A percentile compares a stretch with the other conserved stretches of the same genome.
These are phyloP conservation scores for Thaumatotibia leucotreta DNA, from an alignment of 1,140 invertebrate genomes.

Conservation along the genomic window DNA sequence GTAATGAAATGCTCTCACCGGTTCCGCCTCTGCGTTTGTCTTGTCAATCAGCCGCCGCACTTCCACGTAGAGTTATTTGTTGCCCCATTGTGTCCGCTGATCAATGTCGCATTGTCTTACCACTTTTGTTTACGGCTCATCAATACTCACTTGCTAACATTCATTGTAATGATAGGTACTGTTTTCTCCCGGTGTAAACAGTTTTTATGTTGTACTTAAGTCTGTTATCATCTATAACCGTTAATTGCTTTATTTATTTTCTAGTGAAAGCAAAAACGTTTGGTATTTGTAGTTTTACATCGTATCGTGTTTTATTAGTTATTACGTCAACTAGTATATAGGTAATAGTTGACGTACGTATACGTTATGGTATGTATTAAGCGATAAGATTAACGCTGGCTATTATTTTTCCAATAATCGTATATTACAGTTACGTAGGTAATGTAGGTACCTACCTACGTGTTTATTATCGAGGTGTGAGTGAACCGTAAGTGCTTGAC, in stretches of 20 bases:
- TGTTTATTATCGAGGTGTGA: neutral
- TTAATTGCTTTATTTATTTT: neutral
- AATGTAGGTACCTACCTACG: neutral
- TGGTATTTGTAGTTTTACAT: neutral
- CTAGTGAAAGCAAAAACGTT: neutral
- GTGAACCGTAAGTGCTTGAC: neutral
- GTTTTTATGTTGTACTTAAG: neutral
- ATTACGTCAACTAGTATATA: neutral
- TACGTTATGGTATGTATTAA: too few species aligned
- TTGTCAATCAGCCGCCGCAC: constrained; percentile 62
- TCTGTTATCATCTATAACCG: neutral
- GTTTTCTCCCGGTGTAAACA: constrained; percentile 38
- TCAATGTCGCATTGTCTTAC: constrained; percentile 62
- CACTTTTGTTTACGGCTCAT: constrained; percentile 61
- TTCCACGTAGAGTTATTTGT: constrained; percentile 64
- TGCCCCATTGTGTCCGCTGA: constrained; percentile 60
- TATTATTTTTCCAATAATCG: neutral
- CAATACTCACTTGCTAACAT: constrained; percentile 51
- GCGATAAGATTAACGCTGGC: neutral
- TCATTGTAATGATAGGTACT: constrained; percentile 37
- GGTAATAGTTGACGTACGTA: neutral
- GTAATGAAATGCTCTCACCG: constrained; percentile 55
- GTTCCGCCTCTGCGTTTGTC: constrained; percentile 57
- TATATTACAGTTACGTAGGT: neutral
- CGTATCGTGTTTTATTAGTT: neutral